phyloP scores from a whole-genome alignment of 2,888 invertebrate species.

The Nemoura dubitans region DNA sequence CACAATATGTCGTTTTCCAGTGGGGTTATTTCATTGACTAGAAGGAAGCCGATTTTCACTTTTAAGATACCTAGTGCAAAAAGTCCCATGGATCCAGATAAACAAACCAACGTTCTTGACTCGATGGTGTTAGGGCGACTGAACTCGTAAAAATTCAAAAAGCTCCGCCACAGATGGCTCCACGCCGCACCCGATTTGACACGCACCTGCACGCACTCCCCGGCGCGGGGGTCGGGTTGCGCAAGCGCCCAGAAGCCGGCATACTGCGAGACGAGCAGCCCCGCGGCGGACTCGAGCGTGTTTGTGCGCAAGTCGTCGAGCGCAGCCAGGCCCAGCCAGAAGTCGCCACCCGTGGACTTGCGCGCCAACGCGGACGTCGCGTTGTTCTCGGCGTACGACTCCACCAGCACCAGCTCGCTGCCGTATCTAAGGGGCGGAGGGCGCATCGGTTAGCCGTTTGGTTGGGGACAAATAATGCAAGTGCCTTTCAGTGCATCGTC shows the following conservation, averaged over 20 bases:
- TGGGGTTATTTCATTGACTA: too few relatives aligned
- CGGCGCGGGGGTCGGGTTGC: conserved; percentile 87
- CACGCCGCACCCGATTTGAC: conserved; percentile 48
- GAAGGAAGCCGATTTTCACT: too few relatives aligned
- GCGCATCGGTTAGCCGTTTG: background rate
- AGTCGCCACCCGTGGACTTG: conserved; percentile 63
- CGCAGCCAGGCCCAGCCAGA: conserved; percentile 91
- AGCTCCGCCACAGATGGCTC: too few relatives aligned
- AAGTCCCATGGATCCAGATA: too few relatives aligned
- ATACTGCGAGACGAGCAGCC: conserved; percentile 89
- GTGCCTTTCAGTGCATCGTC: too few relatives aligned
- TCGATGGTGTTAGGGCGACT: too few relatives aligned
- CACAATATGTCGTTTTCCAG: too few relatives aligned
- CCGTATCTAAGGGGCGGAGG: conserved; percentile 78
- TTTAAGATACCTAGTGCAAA: too few relatives aligned
- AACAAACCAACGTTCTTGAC: too few relatives aligned
- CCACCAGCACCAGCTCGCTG: conserved; percentile 91
- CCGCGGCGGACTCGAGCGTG: conserved; percentile 93
- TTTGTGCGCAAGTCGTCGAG: conserved; percentile 92
- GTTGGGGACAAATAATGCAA: too few relatives aligned
- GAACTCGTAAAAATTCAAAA: too few relatives aligned
- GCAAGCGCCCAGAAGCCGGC: conserved; percentile 91
- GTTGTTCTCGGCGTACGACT: conserved; percentile 91
- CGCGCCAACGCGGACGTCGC: conserved; percentile 82
- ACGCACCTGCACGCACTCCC: conserved; percentile 81